Evolutionary conservation across 1,140 invertebrate genomes (phyloP), one percentile per base, ranked within the genome.

Genomic region (Bradynema listronoti): DNA sequence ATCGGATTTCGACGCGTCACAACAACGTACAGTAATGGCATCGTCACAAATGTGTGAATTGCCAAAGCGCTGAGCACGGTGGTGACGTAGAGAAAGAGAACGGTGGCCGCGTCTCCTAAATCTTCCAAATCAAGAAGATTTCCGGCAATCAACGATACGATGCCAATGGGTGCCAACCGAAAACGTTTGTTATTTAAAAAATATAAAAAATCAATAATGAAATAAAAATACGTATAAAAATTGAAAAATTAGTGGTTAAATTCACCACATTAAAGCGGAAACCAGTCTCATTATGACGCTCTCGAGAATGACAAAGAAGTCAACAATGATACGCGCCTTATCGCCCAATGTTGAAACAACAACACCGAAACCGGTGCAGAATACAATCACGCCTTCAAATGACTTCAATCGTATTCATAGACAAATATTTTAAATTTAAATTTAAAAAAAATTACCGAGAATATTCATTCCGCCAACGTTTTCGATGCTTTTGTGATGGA

Each of bases 61-160:
- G 88, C 83, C 11, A 94, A 86, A 39, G 89, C 91, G 16, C 87
- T 78, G 3, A 87, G 83, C 27, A 93, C 87, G 1, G 89, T 91
- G 16, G 87, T 79, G 69, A 93, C 80, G 80, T 92, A 93, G 83
- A 89, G 85, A 1, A 86, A 86, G 16, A 94, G 81, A 75, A 91
- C 87, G 14, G 85, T 84, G 80, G 91, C 86, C 42, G 91, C 87
- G 67, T 85, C 79, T 4, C 80, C 83, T 45, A 94, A 82, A 80
- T 93, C 85, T 39, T 83, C 81, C 16, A 94, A 85, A 39, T 85
- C 85, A 0, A 93, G 83, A 60, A 96, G 87, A 79, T 92, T 91
- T 14, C 87, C 88, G 45, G 88, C 86, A 63, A 96, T 92, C 16
- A 95, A 85, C 56, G 88, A 91, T 61, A 87, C 85, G 54, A 94